Conservation (phyloP, 2,113 vertebrate species). For the Xenopus borealis region DNA sequence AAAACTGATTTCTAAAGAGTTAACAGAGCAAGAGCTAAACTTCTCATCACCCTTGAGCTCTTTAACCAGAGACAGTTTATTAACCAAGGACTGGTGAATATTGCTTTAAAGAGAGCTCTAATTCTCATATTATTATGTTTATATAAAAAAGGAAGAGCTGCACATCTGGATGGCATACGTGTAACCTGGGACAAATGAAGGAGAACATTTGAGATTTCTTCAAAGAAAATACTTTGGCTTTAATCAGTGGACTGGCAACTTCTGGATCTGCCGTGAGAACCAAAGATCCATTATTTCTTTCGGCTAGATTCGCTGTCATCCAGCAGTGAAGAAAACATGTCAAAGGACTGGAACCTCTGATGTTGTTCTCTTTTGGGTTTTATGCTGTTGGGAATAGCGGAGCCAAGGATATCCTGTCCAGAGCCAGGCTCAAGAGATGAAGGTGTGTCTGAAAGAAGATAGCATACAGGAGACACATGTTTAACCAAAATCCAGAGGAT, state of each 20-base stretch:
- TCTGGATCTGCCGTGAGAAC: constrained; percentile 7
- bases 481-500: too few relatives aligned
- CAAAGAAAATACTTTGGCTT: constrained; percentile 48
- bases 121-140: too few relatives aligned
- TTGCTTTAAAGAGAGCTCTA: too few relatives aligned
- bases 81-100: too few relatives aligned
- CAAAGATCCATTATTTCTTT: constrained; percentile 56
- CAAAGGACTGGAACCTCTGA: constrained; percentile 45
- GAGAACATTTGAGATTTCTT: background rate
- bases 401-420: constrained; percentile 73
- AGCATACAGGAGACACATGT: background rate
- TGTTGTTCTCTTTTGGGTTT: constrained; percentile 76
- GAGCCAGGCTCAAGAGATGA: constrained; percentile 80
- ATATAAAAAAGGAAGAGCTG: background rate
- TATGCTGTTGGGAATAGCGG: constrained; percentile 59
- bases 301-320: constrained; percentile 51
- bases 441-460: constrained; percentile 73
- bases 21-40: too few relatives aligned
- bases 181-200: background rate
- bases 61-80: too few relatives aligned
- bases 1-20: too few relatives aligned
- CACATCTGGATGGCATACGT: background rate
- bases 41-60: too few relatives aligned
- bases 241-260: constrained; percentile 34
- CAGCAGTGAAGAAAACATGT: constrained; percentile 62